These are phyloP conservation scores for Leptocoma aspasia DNA, from an alignment of 2,113 vertebrate species.

Conservation along the genomic window DNA sequence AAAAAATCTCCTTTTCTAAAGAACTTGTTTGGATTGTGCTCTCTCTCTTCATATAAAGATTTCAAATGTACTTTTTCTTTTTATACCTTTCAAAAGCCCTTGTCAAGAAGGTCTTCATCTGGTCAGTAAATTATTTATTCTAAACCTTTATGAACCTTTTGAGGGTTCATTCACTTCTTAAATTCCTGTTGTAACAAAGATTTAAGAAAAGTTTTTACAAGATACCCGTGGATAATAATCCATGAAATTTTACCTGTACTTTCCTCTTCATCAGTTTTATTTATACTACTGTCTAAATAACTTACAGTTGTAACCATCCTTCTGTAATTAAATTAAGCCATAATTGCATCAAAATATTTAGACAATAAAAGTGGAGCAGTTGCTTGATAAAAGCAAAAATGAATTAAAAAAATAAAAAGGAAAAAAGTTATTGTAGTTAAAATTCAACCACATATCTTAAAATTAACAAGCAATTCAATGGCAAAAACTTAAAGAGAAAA, in stretches of 20 bases:
- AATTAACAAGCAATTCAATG: neutral
- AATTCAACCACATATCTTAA: neutral
- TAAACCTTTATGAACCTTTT: neutral
- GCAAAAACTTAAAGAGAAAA: neutral
- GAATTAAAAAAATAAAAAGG: neutral
- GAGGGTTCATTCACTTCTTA: neutral
- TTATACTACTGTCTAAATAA: neutral
- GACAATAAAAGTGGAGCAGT: neutral
- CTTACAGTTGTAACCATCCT: neutral
- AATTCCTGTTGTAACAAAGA: neutral
- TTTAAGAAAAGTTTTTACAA: neutral
- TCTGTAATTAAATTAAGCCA: neutral
- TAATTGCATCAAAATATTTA: neutral
- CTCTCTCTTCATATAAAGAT: neutral
- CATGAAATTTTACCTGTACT: neutral
- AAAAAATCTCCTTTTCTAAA: neutral
- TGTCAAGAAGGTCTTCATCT: neutral
- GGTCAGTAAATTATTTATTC: neutral
- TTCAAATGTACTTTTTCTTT: neutral
- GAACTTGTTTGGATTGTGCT: neutral
- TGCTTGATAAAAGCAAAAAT: neutral
- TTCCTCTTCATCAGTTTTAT: neutral
- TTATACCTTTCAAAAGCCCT: neutral
- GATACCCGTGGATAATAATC: fast-evolving
- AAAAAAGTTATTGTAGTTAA: neutral